A percentile compares a stretch with the other conserved stretches of the same genome.
Evolutionary conservation across 2,113 vertebrate genomes (phyloP).

Genomic region (Pelobates fuscus): DNA sequence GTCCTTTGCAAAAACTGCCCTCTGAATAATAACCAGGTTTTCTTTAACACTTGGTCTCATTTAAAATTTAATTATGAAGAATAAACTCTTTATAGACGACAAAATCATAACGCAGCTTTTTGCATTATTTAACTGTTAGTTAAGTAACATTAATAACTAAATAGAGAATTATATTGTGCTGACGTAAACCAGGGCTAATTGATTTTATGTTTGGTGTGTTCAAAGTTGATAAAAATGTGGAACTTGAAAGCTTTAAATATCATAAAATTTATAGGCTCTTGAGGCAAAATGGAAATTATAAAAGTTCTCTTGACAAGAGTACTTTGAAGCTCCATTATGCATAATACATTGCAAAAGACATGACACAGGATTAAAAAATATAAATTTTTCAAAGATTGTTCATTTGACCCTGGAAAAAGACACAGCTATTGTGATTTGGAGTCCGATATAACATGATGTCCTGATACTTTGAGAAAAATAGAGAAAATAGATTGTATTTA

Average conservation of each 20-base stretch:
- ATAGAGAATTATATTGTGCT: conserved; percentile 35
- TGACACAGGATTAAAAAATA: conserved; percentile 29
- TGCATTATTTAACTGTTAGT: conserved; percentile 35
- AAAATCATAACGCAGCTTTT: conserved; percentile 14
- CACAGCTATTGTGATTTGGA: not conserved
- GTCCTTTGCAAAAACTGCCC: not conserved
- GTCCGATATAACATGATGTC: not conserved
- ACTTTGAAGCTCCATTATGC: conserved; percentile 43
- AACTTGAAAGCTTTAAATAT: conserved; percentile 47
- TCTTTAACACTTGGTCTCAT: not conserved
- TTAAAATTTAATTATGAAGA: not conserved
- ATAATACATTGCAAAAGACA: conserved; percentile 38
- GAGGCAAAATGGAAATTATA: conserved; percentile 47
- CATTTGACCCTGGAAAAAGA: not conserved
- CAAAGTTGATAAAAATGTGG: conserved; percentile 45
- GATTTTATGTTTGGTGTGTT: conserved; percentile 35
- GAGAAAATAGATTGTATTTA: too few relatives aligned
- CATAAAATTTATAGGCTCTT: conserved; percentile 43
- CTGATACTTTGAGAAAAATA: too few relatives aligned
- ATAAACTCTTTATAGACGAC: conserved; percentile 6
- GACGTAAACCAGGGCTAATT: conserved; percentile 36
- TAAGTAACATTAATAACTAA: conserved; percentile 31
- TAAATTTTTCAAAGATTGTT: conserved; percentile 6
- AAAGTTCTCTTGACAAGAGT: conserved; percentile 34
- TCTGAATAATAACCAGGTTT: conserved; percentile 1